Conservation (phyloP, 2,888 invertebrate genomes). For the Eristalis intricaria region DNA sequence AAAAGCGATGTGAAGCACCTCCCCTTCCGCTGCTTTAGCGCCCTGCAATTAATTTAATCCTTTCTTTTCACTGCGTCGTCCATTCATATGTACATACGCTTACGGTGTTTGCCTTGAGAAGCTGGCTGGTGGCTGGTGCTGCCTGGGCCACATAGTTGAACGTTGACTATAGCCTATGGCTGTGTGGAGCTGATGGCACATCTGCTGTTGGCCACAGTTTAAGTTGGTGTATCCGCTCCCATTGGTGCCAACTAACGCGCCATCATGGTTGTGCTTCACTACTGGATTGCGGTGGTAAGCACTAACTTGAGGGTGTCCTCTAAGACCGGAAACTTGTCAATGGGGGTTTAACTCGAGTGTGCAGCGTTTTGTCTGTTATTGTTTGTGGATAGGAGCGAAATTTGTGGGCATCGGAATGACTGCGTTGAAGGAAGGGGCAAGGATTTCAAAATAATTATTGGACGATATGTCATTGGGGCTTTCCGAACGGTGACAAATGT, state of each 20-base stretch:
- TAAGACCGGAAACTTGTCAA: constrained; percentile 64
- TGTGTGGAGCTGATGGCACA: constrained; percentile 26
- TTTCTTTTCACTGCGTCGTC: constrained; percentile 54
- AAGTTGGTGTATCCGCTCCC: constrained; percentile 51
- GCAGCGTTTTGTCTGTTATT: constrained; percentile 28
- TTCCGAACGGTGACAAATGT: constrained; percentile 44
- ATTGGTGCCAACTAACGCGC: constrained; percentile 32
- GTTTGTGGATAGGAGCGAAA: constrained; percentile 18
- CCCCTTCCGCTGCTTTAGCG: constrained; percentile 43
- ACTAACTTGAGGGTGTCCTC: constrained; percentile 54
- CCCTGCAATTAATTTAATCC: constrained; percentile 57
- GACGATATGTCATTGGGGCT: constrained; percentile 51
- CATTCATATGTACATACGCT: background rate
- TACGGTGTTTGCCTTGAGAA: background rate
- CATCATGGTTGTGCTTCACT: constrained; percentile 14
- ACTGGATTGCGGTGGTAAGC: constrained; percentile 19
- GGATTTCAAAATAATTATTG: constrained; percentile 58
- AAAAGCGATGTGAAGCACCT: constrained; percentile 16
- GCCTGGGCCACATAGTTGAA: background rate
- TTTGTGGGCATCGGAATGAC: background rate
- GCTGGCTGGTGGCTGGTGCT: background rate
- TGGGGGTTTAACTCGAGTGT: constrained; percentile 51
- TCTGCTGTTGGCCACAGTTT: constrained; percentile 51
- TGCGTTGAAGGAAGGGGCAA: constrained; percentile 6
- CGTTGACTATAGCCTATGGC: constrained; percentile 37